Evolutionary conservation across 1,140 invertebrate species (phyloP).

Genomic region (Colletes latitarsis): DNA sequence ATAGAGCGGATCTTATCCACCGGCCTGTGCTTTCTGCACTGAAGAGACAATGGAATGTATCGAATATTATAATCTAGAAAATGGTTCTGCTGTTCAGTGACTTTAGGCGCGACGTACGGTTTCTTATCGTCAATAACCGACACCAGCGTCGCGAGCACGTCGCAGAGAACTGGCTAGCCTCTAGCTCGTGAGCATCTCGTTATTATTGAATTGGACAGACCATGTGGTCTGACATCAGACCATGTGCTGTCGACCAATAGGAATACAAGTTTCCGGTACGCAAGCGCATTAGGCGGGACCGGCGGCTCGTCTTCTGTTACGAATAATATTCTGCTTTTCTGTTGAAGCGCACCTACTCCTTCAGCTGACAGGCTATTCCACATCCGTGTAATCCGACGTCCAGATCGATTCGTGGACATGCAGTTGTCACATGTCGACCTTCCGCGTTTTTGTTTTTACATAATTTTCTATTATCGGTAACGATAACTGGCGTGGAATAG

Average conservation of each 20-base stretch:
- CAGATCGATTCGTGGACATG: slow-evolving; percentile 34
- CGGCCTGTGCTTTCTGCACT: not conserved
- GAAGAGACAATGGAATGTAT: not conserved
- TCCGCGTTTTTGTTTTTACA: slow-evolving; percentile 1
- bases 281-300: slow-evolving; percentile 64
- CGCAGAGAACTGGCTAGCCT: slow-evolving; percentile 75
- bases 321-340: slow-evolving; percentile 23
- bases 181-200: slow-evolving; percentile 72
- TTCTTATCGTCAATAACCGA: slow-evolving; percentile 9
- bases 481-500: slow-evolving; percentile 21
- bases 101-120: slow-evolving; percentile 15
- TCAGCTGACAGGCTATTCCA: not conserved
- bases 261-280: slow-evolving; percentile 52
- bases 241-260: slow-evolving; percentile 79
- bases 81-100: slow-evolving; percentile 19
- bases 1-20: not conserved
- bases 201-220: slow-evolving; percentile 80
- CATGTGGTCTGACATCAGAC: slow-evolving; percentile 81
- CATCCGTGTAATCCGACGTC: not conserved
- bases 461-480: slow-evolving; percentile 36
- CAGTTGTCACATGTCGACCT: slow-evolving; percentile 49
- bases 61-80: slow-evolving; percentile 4
- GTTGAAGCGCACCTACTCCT: not conserved
- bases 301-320: slow-evolving; percentile 26
- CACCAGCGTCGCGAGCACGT: slow-evolving; percentile 54